A percentile compares a stretch with the other conserved stretches of the same genome.
These are phyloP conservation scores for Halocynthia aurantium DNA, from an alignment of 23 tunicate species.

Conservation along the genomic window DNA sequence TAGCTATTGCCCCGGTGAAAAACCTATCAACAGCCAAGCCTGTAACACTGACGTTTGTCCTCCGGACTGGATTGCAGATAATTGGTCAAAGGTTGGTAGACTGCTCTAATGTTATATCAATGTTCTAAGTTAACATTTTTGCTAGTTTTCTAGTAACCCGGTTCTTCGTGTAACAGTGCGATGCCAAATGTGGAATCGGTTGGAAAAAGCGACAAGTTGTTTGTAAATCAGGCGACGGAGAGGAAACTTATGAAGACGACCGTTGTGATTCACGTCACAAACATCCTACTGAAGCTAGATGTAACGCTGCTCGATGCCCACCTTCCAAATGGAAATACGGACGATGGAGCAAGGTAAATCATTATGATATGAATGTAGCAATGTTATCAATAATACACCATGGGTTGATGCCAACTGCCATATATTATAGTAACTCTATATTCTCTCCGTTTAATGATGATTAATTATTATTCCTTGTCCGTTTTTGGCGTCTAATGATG, in stretches of 20 bases:
- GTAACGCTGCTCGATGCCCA: slow-evolving; percentile 72
- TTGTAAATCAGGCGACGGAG: slow-evolving; percentile 66
- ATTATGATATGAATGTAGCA: no score
- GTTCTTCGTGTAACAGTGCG: slow-evolving; percentile 55
- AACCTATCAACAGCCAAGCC: slow-evolving; percentile 33
- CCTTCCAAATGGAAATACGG: slow-evolving; percentile 56
- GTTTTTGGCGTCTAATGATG: no score
- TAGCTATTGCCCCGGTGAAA: slow-evolving; percentile 43
- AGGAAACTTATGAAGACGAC: slow-evolving; percentile 23
- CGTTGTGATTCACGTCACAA: slow-evolving; percentile 53
- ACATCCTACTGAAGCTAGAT: slow-evolving; percentile 56
- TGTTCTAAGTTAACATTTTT: no score
- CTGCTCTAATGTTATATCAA: no score
- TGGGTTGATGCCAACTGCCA: no score
- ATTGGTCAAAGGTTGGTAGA: slow-evolving; percentile 71
- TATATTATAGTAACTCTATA: no score
- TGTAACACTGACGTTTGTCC: slow-evolving; percentile 85
- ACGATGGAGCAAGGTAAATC: slow-evolving; percentile 39
- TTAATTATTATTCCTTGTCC: no score
- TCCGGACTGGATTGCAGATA: slow-evolving; percentile 60
- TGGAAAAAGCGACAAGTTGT: slow-evolving; percentile 57
- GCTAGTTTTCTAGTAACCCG: neutral
- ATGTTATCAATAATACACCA: no score
- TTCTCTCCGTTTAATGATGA: no score
- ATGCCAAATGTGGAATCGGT: slow-evolving; percentile 81